These are phyloP conservation scores for Boloria selene DNA, from an alignment of 2,888 invertebrate genomes.

Conservation along the genomic window DNA sequence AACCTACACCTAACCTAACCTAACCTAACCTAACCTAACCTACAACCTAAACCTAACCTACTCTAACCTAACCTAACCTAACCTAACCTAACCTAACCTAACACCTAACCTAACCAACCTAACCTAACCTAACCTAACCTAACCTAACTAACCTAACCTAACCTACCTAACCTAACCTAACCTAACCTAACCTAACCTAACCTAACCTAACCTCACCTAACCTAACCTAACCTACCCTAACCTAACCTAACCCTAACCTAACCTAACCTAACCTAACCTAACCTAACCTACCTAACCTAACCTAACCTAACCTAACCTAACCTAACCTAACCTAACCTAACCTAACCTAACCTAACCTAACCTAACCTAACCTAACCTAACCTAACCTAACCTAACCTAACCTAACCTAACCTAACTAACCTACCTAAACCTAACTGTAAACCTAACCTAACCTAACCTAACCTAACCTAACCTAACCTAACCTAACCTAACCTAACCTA, in stretches of 20 bases:
- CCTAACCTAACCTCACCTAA: constrained; percentile 29
- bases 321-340: constrained; percentile 31
- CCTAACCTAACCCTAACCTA: too few relatives aligned
- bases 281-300: constrained; percentile 40
- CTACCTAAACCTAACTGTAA: constrained; percentile 29
- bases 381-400: constrained; percentile 26
- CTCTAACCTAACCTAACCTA: constrained; percentile 35
- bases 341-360: constrained; percentile 27
- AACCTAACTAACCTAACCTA: constrained; percentile 31
- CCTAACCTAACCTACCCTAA: constrained; percentile 31
- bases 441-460: constrained; percentile 37
- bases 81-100: constrained; percentile 26
- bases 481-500: constrained; percentile 40
- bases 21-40: constrained; percentile 37
- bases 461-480: constrained; percentile 39
- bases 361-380: constrained; percentile 30
- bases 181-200: constrained; percentile 27
- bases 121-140: constrained; percentile 33
- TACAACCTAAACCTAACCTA: constrained; percentile 41
- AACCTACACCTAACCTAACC: constrained; percentile 38
- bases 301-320: too few relatives aligned
- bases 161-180: constrained; percentile 34
- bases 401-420: too few relatives aligned
- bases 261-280: too few relatives aligned
- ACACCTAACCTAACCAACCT: constrained; percentile 25